phyloP scores from a whole-genome alignment of 1,140 invertebrate species.

The Heliconius hermathena region DNA sequence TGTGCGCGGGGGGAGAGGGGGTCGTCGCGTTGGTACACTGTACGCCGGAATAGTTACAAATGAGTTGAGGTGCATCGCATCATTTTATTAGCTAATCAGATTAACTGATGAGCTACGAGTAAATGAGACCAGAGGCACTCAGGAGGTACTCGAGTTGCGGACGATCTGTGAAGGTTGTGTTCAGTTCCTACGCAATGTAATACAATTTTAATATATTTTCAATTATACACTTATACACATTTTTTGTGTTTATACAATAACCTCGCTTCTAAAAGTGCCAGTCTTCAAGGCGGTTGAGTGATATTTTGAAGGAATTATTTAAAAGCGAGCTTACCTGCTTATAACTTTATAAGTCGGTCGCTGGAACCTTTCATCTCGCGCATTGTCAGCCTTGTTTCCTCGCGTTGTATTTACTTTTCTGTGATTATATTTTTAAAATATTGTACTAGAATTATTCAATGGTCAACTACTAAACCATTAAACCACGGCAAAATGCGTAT shows the following conservation, averaged over 20 bases:
- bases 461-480: not conserved
- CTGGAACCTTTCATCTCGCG: not conserved
- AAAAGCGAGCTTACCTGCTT: not conserved
- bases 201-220: too few species aligned
- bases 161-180: too few species aligned
- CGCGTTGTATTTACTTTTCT: not conserved
- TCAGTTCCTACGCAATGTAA: too few species aligned
- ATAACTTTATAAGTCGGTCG: conserved; percentile 7
- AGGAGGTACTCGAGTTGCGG: too few species aligned
- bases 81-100: too few species aligned
- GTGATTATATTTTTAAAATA: not conserved
- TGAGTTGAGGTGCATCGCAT: too few species aligned
- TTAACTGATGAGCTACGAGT: too few species aligned
- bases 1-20: not conserved
- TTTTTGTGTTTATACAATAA: conserved; percentile 27
- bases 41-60: too few species aligned
- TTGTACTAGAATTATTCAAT: not conserved
- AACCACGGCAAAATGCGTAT: not conserved
- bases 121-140: too few species aligned
- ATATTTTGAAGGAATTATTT: conserved; percentile 46
- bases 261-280: conserved; percentile 29
- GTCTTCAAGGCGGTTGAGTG: conserved; percentile 51
- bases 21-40: conserved; percentile 10
- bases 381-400: not conserved
- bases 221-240: not conserved